These are phyloP conservation scores for Microdon myrmicae DNA, from an alignment of 2,888 invertebrate species.

Conservation along the genomic window DNA sequence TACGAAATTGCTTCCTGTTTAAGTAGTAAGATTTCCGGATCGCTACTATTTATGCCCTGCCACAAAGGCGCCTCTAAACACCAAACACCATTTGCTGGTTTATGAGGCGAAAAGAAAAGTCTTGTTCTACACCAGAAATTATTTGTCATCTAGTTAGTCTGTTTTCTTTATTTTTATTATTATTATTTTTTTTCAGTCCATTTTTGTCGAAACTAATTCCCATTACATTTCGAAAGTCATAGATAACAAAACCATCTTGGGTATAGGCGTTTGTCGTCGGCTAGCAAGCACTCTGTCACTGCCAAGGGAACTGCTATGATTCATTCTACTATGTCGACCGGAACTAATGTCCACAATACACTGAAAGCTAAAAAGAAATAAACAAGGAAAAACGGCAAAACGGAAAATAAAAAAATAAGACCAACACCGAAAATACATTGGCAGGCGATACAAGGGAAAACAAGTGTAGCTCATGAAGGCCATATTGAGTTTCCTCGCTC, in stretches of 20 bases:
- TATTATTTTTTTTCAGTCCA: too few relatives aligned
- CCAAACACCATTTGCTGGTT: constrained; percentile 9
- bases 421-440: constrained; percentile 25
- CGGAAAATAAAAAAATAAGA: constrained; percentile 11
- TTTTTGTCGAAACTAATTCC: constrained; percentile 6
- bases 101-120: constrained; percentile 20
- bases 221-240: constrained; percentile 11
- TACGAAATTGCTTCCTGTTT: too few relatives aligned
- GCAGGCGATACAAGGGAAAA: constrained; percentile 5
- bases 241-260: neutral
- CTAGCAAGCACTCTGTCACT: too few relatives aligned
- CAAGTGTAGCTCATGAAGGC: too few relatives aligned
- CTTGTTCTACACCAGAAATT: neutral
- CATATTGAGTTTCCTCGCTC: too few relatives aligned
- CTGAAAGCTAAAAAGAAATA: too few relatives aligned
- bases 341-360: constrained; percentile 35
- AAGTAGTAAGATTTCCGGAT: too few relatives aligned
- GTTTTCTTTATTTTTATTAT: too few relatives aligned
- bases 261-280: neutral
- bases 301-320: too few relatives aligned
- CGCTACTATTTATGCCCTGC: too few relatives aligned
- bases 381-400: constrained; percentile 2
- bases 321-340: constrained; percentile 38
- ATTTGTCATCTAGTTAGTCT: too few relatives aligned
- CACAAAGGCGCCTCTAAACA: constrained; percentile 17